These are phyloP conservation scores for Keiferia lycopersicella DNA, from an alignment of 2,888 invertebrate genomes.

Conservation along the genomic window DNA sequence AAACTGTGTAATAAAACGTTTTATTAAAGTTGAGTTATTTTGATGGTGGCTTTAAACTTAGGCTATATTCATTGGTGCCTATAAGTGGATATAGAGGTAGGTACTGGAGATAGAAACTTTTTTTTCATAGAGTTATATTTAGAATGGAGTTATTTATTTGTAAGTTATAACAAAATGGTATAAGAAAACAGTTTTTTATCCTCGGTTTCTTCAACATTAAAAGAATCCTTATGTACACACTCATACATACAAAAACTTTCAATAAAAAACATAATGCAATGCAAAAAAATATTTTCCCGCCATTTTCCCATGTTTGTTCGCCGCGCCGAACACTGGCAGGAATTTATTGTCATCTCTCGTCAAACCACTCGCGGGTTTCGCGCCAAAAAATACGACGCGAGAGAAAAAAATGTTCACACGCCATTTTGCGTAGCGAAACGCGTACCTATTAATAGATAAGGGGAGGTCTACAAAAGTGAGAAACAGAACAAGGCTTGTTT, in stretches of 20 bases:
- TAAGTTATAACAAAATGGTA: too few species aligned
- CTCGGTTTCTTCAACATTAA: too few species aligned
- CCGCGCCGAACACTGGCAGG: slow-evolving; percentile 1
- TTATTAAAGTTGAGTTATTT: slow-evolving; percentile 20
- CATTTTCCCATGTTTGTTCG: slow-evolving; percentile 2
- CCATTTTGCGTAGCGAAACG: neutral
- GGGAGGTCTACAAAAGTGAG: neutral
- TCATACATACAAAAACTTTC: neutral
- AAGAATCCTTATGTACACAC: neutral
- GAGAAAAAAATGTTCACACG: neutral
- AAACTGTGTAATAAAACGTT: slow-evolving; percentile 24
- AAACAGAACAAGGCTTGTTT: too few species aligned
- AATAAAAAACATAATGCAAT: neutral
- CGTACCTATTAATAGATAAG: neutral
- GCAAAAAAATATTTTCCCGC: neutral
- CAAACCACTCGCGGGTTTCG: slow-evolving; percentile 17
- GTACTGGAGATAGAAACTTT: too few species aligned
- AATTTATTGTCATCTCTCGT: slow-evolving; percentile 21
- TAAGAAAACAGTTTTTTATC: too few species aligned
- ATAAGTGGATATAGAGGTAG: neutral
- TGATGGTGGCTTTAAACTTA: slow-evolving; percentile 7
- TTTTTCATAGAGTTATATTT: too few species aligned
- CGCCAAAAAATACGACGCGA: slow-evolving; percentile 11
- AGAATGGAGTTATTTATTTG: too few species aligned
- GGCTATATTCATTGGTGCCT: neutral